Base-by-base conservation (phyloP, 2,797 vertebrate genomes). In the Choloepus didactylus region DNA sequence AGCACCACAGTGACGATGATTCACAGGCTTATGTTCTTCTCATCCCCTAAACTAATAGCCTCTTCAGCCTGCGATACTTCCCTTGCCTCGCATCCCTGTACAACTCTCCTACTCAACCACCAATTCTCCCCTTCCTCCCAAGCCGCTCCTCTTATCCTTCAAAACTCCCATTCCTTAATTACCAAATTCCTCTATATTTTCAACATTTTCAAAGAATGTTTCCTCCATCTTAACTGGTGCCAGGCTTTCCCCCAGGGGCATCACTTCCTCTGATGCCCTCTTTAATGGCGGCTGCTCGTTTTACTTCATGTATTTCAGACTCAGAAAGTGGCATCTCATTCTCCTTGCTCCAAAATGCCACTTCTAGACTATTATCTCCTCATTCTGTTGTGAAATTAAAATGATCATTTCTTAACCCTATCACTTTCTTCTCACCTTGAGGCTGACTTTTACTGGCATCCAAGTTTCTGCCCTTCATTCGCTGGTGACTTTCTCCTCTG, bases 311-410 rank as follows among this genome's bases (percentile, higher is more conserved):
- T 67, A 51, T 18, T 67, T 87, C 18, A 29, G 79, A 21, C 21
- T 80, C 66, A 66, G 92, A 88, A 91, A 84, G 4, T 0, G 75
- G 14, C 69, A 66, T 80, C 64, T 41, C 35, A 31, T 82, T 49
- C 38, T 79, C 19, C 82, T 80, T 88, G 38, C 82, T 92, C 60
- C 25, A 62, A 86, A 89, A 82, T 56, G 27, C 38, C 59, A 14
- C 60, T 70, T 82, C 60, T 49, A 85, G 49, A 49, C 19, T 51
- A 54, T 38, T 46, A 67, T n/a, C 49, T 67, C 25, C 41, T 86
- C 62, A 67, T 29, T 87, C 56, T 90, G 49, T 90, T 87, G 44
- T 75, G n/a, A 96, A 72, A 56, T 25, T 64, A 89, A 85, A 54
- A 62, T 29, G 0, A 1, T 41, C 64, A 2, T 51, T 64, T 73